phyloP scores from a whole-genome alignment of 2,113 vertebrate species.

The Lampris megalopsis region DNA sequence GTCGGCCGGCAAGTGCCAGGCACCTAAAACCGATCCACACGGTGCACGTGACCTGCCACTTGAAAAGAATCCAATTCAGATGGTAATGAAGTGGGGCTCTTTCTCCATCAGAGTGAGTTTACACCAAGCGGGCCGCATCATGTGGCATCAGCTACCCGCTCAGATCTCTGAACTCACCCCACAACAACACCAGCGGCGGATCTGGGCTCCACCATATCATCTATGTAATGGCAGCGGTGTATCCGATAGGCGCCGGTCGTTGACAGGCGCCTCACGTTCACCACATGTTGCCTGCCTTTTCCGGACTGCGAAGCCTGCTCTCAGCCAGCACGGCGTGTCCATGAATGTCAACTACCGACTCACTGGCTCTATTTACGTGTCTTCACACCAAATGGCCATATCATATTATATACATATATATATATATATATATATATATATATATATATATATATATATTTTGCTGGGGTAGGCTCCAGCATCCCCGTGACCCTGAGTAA shows the following conservation, averaged over 20 bases:
- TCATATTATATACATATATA: slow-evolving; percentile 6
- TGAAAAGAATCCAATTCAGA: slow-evolving; percentile 51
- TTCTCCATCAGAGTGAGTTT: slow-evolving; percentile 25
- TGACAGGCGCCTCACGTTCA: slow-evolving; percentile 52
- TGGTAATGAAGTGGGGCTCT: slow-evolving; percentile 21
- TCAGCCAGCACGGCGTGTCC: slow-evolving; percentile 26
- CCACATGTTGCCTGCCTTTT: too few relatives aligned
- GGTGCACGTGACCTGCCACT: slow-evolving; percentile 4
- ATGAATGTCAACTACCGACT: slow-evolving; percentile 66
- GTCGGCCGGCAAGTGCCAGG: too few relatives aligned
- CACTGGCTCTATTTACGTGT: slow-evolving; percentile 44
- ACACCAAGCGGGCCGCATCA: too few relatives aligned
- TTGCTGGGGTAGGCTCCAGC: too few relatives aligned
- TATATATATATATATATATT: too few relatives aligned
- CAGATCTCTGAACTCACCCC: slow-evolving; percentile 51
- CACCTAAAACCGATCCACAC: not conserved
- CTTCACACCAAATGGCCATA: slow-evolving; percentile 17
- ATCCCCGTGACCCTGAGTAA: too few relatives aligned
- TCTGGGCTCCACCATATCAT: slow-evolving; percentile 60
- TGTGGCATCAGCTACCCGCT: slow-evolving; percentile 47
- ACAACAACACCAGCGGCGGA: slow-evolving; percentile 43
- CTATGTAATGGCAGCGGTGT: slow-evolving; percentile 47
- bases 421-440: not conserved
- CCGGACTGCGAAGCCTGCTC: slow-evolving; percentile 42
- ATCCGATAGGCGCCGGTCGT: slow-evolving; percentile 53